Percentiles rank a stretch among this genome's conserved stretches.
Conservation (phyloP, 1,140 invertebrate genomes). For the Solen grandis region DNA sequence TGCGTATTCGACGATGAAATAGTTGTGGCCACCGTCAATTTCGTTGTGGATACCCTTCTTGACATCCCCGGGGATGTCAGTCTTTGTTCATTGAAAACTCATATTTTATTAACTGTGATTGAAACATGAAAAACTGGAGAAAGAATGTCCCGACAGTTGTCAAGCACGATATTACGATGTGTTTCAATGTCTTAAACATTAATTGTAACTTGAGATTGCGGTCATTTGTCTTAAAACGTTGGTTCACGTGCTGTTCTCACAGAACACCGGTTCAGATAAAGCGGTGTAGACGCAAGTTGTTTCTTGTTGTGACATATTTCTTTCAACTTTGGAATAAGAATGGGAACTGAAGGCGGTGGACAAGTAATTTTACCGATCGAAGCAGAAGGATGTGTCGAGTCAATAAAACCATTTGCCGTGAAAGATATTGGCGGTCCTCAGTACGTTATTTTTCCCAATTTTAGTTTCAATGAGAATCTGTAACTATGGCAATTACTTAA, state of each 20-base stretch:
- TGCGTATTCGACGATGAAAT: no score
- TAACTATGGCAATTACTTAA: constrained; percentile 54
- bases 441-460: constrained; percentile 58
- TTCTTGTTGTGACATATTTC: background rate
- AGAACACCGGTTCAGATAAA: no score
- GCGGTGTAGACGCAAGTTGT: background rate
- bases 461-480: constrained; percentile 14
- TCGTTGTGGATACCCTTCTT: no score
- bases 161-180: no score
- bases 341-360: constrained; percentile 59
- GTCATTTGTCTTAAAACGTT: no score
- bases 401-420: constrained; percentile 69
- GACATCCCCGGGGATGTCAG: no score
- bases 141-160: background rate
- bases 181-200: no score
- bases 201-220: no score
- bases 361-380: constrained; percentile 74
- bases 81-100: no score
- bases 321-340: constrained; percentile 24
- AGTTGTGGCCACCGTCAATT: no score
- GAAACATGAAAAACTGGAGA: background rate
- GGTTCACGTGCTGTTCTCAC: no score
- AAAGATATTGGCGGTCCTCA: constrained; percentile 72
- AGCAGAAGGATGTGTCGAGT: constrained; percentile 75
- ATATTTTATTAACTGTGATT: background rate